Evolutionary conservation across 2,888 invertebrate species (phyloP).

Genomic region (Agrilus biguttatus): DNA sequence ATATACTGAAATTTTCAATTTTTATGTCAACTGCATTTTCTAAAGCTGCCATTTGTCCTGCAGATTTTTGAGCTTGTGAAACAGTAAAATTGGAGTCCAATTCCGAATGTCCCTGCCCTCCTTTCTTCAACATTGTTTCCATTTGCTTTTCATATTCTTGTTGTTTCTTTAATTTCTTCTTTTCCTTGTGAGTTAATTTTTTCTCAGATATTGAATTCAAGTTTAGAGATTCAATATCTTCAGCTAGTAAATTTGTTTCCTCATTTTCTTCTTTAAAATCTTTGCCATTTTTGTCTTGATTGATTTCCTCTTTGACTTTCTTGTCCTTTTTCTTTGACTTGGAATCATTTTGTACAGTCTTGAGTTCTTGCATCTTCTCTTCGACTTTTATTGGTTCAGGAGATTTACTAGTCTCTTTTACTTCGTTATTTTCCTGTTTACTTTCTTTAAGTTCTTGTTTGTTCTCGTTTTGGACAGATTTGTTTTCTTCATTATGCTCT

Average conservation of each 20-base stretch:
- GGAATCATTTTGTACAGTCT: slow-evolving; percentile 4
- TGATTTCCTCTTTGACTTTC: slow-evolving; percentile 7
- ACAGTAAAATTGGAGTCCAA: slow-evolving; percentile 91
- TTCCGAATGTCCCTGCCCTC: slow-evolving; percentile 79
- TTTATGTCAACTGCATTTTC: slow-evolving; percentile 97
- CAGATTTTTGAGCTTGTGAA: slow-evolving; percentile 66
- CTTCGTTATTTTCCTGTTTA: slow-evolving; percentile 6
- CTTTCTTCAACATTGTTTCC: slow-evolving; percentile 72
- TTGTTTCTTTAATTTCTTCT: slow-evolving; percentile 79
- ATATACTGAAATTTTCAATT: slow-evolving; percentile 95
- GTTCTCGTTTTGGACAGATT: slow-evolving; percentile 10
- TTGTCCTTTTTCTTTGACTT: slow-evolving; percentile 4
- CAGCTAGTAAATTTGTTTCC: slow-evolving; percentile 1
- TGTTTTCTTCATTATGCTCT: slow-evolving; percentile 10
- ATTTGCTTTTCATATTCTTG: slow-evolving; percentile 79
- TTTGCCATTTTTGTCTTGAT: slow-evolving; percentile 5
- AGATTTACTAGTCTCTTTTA: slow-evolving; percentile 20
- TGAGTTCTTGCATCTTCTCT: slow-evolving; percentile 23
- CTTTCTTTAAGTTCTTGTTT: slow-evolving; percentile 14
- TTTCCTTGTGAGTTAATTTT: slow-evolving; percentile 80
- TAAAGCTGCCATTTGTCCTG: slow-evolving; percentile 60
- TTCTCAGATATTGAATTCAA: slow-evolving; percentile 35
- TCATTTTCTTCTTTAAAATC: slow-evolving; percentile 7
- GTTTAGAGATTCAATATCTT: neutral
- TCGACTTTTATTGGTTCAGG: slow-evolving; percentile 33